Base-by-base conservation (phyloP, 2,797 vertebrate genomes). In the Karalla daura region DNA sequence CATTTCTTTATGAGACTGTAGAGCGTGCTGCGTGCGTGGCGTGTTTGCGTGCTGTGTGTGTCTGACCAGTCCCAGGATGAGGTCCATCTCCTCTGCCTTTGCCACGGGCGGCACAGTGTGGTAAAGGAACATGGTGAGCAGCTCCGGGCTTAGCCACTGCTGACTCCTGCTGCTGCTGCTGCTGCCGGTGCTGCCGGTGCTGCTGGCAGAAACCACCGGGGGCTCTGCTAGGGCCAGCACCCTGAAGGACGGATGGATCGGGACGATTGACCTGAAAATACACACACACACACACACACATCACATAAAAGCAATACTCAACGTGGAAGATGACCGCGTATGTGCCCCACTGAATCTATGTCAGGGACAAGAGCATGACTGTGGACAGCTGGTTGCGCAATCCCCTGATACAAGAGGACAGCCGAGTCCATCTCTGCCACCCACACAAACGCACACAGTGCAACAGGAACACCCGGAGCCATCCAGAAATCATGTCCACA, bases 121-220 rank as follows among this genome's bases (percentile, higher is more conserved):
- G 87, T 96, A 99, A 55, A 98, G 91, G 92, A 98, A 99, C 90
- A 98, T 94, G 0, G 96, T 97, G 83, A 99, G 94, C 67, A 98
- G 93, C 89, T 99, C 98, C 0, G 97, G 94, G n/a, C 94, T 94
- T 78, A 99, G 78, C 98, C 98, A 99, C 65, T 98, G 98, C 62
- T 97, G 95, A 59, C 78, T 80, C 71, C 61, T 74, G 70, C 63
- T 75, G 41, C 7, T 69, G 47, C 92, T 84, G 52, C 92, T 84
- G 52, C 86, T 80, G 70, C 93, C 94, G 59, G 66, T 4, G 36
- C 92, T 84, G 52, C 86, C 80, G 70, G 93, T 94, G 59, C 63
- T 4, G 36, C 53, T 6, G n/a, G 74, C 28, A 0, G 96, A 95
- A 47, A 91, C 63, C 3, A 95, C 81, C 0, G 97, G 96, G 24